Percentiles rank a stretch among this genome's conserved stretches.
Conservation (phyloP, 2,113 vertebrate genomes). For the Colistium nudipinnis region DNA sequence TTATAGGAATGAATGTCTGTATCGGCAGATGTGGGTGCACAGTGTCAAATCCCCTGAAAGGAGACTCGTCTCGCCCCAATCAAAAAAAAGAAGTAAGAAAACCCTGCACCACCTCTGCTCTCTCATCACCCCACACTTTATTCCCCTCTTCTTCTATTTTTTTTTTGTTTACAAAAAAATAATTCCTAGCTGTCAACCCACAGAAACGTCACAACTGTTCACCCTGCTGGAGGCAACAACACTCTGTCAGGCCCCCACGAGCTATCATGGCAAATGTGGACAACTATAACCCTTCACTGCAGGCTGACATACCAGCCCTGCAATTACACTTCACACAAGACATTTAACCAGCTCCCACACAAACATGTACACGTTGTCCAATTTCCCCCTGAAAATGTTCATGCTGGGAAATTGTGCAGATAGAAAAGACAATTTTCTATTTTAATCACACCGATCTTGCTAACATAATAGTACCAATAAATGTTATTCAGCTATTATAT, state of each 20-base stretch:
- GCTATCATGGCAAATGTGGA: slow-evolving; percentile 1
- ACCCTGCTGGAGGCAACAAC: slow-evolving; percentile 21
- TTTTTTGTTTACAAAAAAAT: too few species aligned
- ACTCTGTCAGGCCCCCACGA: slow-evolving; percentile 8
- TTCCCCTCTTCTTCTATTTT: not conserved
- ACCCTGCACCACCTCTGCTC: slow-evolving; percentile 4
- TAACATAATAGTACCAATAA: too few species aligned
- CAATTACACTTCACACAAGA: not conserved
- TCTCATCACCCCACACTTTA: slow-evolving; percentile 36
- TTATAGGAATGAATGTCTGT: slow-evolving; percentile 10
- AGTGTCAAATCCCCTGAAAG: slow-evolving; percentile 34
- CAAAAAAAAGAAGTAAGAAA: too few species aligned
- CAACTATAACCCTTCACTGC: slow-evolving; percentile 1
- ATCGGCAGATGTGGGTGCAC: slow-evolving; percentile 39
- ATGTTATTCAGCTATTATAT: slow-evolving; percentile 14
- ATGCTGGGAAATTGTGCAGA: slow-evolving; percentile 10
- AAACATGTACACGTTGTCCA: not conserved
- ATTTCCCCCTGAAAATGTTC: slow-evolving; percentile 3
- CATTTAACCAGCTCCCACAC: slow-evolving; percentile 15
- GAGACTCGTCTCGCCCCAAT: slow-evolving; percentile 15
- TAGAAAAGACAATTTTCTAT: slow-evolving; percentile 21
- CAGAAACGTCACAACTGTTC: slow-evolving; percentile 17
- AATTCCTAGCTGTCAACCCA: slow-evolving; percentile 17
- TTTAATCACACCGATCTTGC: slow-evolving; percentile 15
- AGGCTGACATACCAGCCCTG: slow-evolving; percentile 8